Base-by-base conservation (phyloP, 2,113 vertebrate genomes). In the Xiphias gladius region DNA sequence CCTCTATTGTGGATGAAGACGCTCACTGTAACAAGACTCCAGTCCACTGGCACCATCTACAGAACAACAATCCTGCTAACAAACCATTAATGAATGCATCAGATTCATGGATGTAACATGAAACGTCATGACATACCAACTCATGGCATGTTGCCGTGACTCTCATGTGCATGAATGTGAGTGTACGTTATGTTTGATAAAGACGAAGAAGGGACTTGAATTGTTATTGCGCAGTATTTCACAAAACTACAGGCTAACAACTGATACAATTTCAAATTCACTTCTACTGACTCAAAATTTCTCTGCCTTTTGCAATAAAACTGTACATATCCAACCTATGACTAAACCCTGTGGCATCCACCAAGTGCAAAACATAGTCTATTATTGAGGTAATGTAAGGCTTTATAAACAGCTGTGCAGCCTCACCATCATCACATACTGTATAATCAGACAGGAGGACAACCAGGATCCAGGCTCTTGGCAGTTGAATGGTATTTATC, bases 71-170 rank as follows among this genome's bases (percentile, higher is more conserved):
- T 83, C 76, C 83, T 82, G 67, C 83, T 80, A 86, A 91, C 88
- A 87, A 88, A 79, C 75, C 83, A 72, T 86, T 67, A 80, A 91
- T 93, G 91, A 94, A 94, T 92, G 86, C 88, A 84, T 77, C 89
- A 86, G 89, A 92, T 93, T 94, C 91, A 88, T 79, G 12, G 79
- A 86, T 76, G 89, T 86, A 66, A 86, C 83, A 88, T 79, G 71
- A 87, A 90, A 86, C 32, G 26, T 20, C 11, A 73, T 91, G 88
- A 94, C 93, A 78, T 92, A 93, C 91, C 84, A 11, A 28, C 70
- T 73, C 28, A 32, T 87, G 94, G 93, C 83, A 93, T 91, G 84
- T 82, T 82, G 61, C 61, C 52, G 12, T 48, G 67, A 78, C 65
- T 55, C 55, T 55, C 41, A 2, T 58, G 68, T 71, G 73, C 66